Conservation (phyloP, 2,888 invertebrate species). For the Apodemia zela region DNA sequence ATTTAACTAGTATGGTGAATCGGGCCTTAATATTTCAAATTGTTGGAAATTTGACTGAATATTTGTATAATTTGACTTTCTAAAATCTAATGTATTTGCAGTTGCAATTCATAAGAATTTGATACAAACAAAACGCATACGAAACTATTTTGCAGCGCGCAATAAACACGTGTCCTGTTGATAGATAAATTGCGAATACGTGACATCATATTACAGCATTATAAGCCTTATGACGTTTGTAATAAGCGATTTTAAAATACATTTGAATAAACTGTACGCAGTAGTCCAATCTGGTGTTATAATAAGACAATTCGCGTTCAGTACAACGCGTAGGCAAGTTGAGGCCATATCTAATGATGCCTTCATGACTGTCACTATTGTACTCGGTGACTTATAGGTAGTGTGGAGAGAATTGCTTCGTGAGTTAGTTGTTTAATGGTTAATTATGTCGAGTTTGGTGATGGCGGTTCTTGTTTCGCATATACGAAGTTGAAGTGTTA, state of each 20-base stretch:
- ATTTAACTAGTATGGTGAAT: too few species aligned
- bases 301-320: constrained; percentile 71
- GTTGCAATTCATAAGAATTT: constrained; percentile 10
- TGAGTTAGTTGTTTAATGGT: constrained; percentile 51
- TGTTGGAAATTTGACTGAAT: background rate
- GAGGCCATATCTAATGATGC: constrained; percentile 69
- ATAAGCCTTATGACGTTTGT: constrained; percentile 18
- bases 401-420: constrained; percentile 53
- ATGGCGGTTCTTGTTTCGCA: constrained; percentile 34
- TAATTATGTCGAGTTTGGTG: constrained; percentile 52
- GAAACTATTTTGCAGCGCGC: constrained; percentile 14
- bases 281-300: constrained; percentile 36
- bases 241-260: constrained; percentile 18
- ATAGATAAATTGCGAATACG: constrained; percentile 21
- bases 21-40: too few species aligned
- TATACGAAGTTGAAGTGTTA: constrained; percentile 46
- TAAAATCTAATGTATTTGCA: background rate
- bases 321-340: constrained; percentile 44
- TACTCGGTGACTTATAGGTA: constrained; percentile 54
- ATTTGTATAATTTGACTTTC: background rate
- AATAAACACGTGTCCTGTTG: constrained; percentile 18
- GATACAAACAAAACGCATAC: constrained; percentile 18
- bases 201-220: constrained; percentile 16
- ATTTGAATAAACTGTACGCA: constrained; percentile 14
- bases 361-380: constrained; percentile 43